Percentiles rank a stretch among this genome's conserved stretches.
Evolutionary conservation across 2,888 invertebrate species (phyloP).

Genomic region (Habrosyne pyritoides): DNA sequence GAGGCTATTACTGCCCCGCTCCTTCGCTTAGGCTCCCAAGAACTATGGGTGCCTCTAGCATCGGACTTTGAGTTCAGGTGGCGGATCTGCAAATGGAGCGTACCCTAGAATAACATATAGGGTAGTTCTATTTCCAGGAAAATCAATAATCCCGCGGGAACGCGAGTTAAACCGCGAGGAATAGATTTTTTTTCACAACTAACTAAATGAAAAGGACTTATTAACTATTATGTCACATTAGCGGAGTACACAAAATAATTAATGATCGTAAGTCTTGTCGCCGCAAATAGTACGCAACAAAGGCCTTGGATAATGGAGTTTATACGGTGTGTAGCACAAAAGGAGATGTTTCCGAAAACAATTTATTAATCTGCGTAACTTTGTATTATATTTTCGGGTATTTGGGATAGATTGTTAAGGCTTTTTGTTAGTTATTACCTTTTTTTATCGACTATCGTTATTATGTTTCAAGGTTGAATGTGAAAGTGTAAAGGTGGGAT

Average conservation of each 20-base stretch:
- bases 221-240: not conserved
- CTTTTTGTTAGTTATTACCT: not conserved
- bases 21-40: too few relatives aligned
- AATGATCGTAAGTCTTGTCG: slow-evolving; percentile 35
- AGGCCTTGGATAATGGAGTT: slow-evolving; percentile 24
- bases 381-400: not conserved
- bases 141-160: too few relatives aligned
- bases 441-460: not conserved
- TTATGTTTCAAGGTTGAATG: not conserved
- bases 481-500: not conserved
- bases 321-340: slow-evolving; percentile 23
- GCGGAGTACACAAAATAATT: slow-evolving; percentile 19
- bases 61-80: too few relatives aligned
- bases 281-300: slow-evolving; percentile 21
- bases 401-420: not conserved
- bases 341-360: slow-evolving; percentile 12
- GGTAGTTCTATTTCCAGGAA: too few relatives aligned
- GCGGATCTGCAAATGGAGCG: too few relatives aligned
- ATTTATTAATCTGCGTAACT: not conserved
- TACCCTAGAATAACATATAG: too few relatives aligned
- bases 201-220: not conserved
- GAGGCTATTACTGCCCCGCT: too few relatives aligned
- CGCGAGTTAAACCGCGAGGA: too few relatives aligned
- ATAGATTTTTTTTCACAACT: not conserved
- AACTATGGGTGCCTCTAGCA: too few relatives aligned